phyloP scores from a whole-genome alignment of 2,797 vertebrate genomes.

The Lacerta viridis region DNA sequence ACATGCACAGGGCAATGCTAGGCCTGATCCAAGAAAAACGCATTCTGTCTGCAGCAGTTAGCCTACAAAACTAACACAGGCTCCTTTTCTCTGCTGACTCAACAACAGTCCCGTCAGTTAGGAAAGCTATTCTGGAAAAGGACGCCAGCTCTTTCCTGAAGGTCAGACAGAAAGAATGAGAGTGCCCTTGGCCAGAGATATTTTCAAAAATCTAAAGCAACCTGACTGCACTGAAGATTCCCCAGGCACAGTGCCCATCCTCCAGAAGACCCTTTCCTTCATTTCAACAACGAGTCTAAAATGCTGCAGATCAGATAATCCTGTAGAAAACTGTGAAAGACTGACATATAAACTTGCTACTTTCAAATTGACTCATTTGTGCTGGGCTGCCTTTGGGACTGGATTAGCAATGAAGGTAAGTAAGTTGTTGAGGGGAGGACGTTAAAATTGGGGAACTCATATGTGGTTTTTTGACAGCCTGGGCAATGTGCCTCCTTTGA shows the following conservation, averaged over 20 bases:
- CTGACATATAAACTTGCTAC: not conserved
- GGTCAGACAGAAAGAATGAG: conserved; percentile 19
- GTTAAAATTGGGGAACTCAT: not conserved
- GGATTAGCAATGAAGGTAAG: not conserved
- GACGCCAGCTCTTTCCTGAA: conserved; percentile 18
- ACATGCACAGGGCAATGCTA: conserved; percentile 29
- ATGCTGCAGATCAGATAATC: not conserved
- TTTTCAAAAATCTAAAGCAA: conserved; percentile 34
- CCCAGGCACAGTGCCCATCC: conserved; percentile 9
- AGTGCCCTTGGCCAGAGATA: conserved; percentile 22
- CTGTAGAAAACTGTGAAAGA: not conserved
- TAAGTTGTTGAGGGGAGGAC: not conserved
- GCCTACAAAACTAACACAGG: conserved; percentile 31
- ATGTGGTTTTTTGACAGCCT: not conserved
- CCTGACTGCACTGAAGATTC: conserved; percentile 10
- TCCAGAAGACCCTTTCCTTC: not conserved
- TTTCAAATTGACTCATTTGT: not conserved
- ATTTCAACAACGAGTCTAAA: not conserved
- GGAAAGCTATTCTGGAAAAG: conserved; percentile 45
- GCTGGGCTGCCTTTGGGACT: not conserved
- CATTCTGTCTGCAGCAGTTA: conserved; percentile 30
- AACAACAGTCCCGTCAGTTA: conserved; percentile 27
- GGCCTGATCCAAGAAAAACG: conserved; percentile 30
- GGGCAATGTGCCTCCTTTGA: not conserved
- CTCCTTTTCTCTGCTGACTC: conserved; percentile 34